Base-by-base conservation (phyloP, 2,797 vertebrate species). In the Chelidonichthys spinosus region DNA sequence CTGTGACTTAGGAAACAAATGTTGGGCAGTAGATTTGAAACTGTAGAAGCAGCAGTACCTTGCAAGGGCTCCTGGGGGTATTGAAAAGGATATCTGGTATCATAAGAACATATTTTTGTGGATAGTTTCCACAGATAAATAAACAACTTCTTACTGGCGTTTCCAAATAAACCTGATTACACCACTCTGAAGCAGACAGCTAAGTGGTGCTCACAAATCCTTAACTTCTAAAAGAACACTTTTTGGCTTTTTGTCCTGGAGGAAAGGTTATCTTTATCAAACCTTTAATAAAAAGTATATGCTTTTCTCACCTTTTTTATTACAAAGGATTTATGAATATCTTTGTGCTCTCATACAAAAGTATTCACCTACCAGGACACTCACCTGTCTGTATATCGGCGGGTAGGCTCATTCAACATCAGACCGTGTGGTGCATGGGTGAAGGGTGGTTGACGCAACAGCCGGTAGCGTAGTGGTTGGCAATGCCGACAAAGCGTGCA, bases 381-480 rank as follows among this genome's bases (percentile, higher is more conserved):
- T 98, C 93, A 99, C 98, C 37, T 96, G 92, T 99, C 98, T 1
- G 93, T 78, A 11, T 96, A 98, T 92, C 94, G 95, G 65, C 97
- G 96, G 55, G 82, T 87, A 2, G 97, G 92, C 88, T 97, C 94
- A 2, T 94, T 93, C 84, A 96, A 88, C 70, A 94, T 79, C 81
- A 96, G 85, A 8, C 95, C 95, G 1, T 83, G 81, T 47, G 93
- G 86, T 1, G 93, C 92, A 1, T 92, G 92, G 47, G 82, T 91
- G 87, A 99, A 96, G 2, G 95, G 86, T 13, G 98, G 98, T 2
- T 96, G 94, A 15, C 98, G 95, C 55, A 96, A 72, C 46, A 99
- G 93, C 49, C 95, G 96, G 88, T 99, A 98, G 11, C 78, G 92
- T 63, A 99, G 92, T 1, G 97, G 96, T 63, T 91, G 94, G 85